Percentiles rank a stretch among this genome's conserved stretches.
phyloP scores from a whole-genome alignment of 1,140 invertebrate species.

The Hyphantria cunea region DNA sequence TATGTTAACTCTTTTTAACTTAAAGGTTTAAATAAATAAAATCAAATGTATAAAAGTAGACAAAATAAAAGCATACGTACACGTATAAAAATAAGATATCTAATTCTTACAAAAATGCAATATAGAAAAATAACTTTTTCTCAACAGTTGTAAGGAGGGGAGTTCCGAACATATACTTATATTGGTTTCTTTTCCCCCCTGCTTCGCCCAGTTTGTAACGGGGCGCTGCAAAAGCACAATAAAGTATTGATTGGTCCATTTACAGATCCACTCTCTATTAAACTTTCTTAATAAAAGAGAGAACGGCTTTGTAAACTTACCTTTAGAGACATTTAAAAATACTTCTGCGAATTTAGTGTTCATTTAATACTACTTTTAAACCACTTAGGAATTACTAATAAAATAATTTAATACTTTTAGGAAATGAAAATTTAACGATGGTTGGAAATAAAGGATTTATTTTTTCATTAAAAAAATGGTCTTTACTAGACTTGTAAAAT shows the following conservation, averaged over 20 bases:
- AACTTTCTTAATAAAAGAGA: constrained; percentile 51
- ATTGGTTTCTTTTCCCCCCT: constrained; percentile 10
- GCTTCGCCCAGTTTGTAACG: constrained; percentile 33
- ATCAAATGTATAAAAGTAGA: too few species aligned
- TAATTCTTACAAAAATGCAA: constrained; percentile 22
- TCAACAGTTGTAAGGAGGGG: constrained; percentile 30
- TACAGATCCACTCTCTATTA: constrained; percentile 47
- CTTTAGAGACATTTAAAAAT: constrained; percentile 21
- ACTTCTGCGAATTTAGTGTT: constrained; percentile 2
- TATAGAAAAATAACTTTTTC: constrained; percentile 26
- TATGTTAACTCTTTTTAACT: too few species aligned
- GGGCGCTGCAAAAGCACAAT: constrained; percentile 39
- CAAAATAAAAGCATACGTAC: too few species aligned
- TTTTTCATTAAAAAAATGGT: too few species aligned
- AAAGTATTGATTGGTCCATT: constrained; percentile 53
- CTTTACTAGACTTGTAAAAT: too few species aligned
- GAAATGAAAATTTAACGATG: too few species aligned
- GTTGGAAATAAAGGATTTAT: too few species aligned
- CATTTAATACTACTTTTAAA: background rate
- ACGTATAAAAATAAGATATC: constrained; percentile 23
- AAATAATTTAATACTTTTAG: too few species aligned
- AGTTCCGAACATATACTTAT: constrained; percentile 31
- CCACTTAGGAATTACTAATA: too few species aligned
- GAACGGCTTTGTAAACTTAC: constrained; percentile 39
- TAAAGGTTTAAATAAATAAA: too few species aligned